A percentile compares a stretch with the other conserved stretches of the same genome.
Evolutionary conservation across 1,140 invertebrate genomes (phyloP).

Genomic region (Holotrichia oblita): DNA sequence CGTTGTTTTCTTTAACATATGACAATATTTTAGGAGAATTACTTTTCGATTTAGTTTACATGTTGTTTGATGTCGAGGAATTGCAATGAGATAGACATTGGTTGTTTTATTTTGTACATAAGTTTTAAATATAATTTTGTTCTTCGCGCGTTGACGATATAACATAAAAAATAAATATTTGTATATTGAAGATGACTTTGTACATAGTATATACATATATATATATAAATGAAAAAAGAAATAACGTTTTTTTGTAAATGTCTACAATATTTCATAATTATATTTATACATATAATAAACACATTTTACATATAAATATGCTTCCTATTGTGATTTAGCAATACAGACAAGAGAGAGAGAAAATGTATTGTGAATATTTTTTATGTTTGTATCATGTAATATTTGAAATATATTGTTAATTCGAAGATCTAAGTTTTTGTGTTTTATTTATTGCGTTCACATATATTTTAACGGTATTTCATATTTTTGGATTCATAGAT

Average conservation of each 20-base stretch:
- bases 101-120: conserved; percentile 21
- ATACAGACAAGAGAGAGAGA: conserved; percentile 34
- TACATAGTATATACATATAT: conserved; percentile 16
- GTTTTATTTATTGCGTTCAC: background rate
- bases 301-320: conserved; percentile 26
- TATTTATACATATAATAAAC: conserved; percentile 7
- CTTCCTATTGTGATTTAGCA: conserved; percentile 40
- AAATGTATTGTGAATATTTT: conserved; percentile 40
- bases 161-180: conserved; percentile 12
- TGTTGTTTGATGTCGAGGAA: background rate
- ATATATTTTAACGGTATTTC: no score
- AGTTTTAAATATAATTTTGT: background rate
- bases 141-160: background rate
- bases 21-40: conserved; percentile 26
- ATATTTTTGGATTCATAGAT: no score
- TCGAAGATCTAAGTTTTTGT: background rate
- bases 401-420: conserved; percentile 40
- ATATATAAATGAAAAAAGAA: conserved; percentile 8
- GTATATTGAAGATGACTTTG: conserved; percentile 27
- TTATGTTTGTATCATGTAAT: conserved; percentile 40
- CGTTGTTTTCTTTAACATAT: background rate
- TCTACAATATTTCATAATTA: conserved; percentile 32
- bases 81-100: background rate
- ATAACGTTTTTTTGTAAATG: conserved; percentile 24
- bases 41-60: background rate